Evolutionary conservation across 1,140 invertebrate species (phyloP).

Genomic region (Babylonia areolata): DNA sequence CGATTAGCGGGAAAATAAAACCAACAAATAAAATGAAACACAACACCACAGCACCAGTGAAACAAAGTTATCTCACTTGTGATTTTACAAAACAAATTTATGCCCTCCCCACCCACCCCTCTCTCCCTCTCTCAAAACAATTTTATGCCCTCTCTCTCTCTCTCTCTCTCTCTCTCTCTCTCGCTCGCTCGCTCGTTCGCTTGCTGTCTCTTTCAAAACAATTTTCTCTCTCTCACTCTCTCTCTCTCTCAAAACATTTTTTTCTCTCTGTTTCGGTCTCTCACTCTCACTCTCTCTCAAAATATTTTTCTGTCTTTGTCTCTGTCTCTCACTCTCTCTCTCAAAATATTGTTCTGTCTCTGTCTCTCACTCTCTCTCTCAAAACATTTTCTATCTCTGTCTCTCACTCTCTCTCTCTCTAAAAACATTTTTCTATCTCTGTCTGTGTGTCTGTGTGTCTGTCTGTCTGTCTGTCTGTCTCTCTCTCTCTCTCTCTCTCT

Average conservation of each 20-base stretch:
- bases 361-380: background rate
- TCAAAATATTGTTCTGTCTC: background rate
- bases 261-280: background rate
- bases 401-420: background rate
- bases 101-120: background rate
- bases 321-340: background rate
- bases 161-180: background rate
- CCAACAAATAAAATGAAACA: too few relatives aligned
- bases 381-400: too few relatives aligned
- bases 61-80: too few relatives aligned
- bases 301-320: background rate
- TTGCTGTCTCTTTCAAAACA: background rate
- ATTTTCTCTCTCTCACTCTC: too few relatives aligned
- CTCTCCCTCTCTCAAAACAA: background rate
- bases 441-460: too few relatives aligned
- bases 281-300: conserved; percentile 9
- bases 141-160: background rate
- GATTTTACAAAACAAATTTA: too few relatives aligned
- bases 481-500: too few relatives aligned
- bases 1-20: too few relatives aligned
- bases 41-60: too few relatives aligned
- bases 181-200: background rate
- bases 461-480: too few relatives aligned
- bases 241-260: background rate
- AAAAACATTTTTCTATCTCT: background rate